Percentiles rank a stretch among this genome's conserved stretches.
phyloP scores from a whole-genome alignment of 2,888 invertebrate genomes.

The Gymnosoma rotundatum region DNA sequence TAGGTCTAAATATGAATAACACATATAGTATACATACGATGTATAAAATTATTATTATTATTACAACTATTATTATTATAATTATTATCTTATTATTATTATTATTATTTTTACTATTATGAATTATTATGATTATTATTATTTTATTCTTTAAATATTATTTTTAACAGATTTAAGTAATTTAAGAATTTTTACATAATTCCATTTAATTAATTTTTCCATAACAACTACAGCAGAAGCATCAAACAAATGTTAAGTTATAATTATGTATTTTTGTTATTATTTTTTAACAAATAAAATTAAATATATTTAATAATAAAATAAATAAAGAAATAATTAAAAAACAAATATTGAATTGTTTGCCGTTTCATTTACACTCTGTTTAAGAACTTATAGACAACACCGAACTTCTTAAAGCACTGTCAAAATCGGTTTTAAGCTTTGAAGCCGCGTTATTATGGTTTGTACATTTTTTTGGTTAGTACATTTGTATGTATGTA shows the following conservation, averaged over 20 bases:
- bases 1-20: conserved; percentile 55
- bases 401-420: too few relatives aligned
- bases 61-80: conserved; percentile 46
- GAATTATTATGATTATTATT: conserved; percentile 48
- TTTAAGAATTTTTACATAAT: conserved; percentile 71
- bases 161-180: conserved; percentile 68
- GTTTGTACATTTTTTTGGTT: too few relatives aligned
- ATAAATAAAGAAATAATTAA: conserved; percentile 65
- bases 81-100: conserved; percentile 45
- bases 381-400: too few relatives aligned
- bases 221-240: conserved; percentile 70
- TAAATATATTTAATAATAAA: conserved; percentile 68
- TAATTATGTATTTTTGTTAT: conserved; percentile 71
- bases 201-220: conserved; percentile 71
- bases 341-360: conserved; percentile 39
- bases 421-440: too few relatives aligned
- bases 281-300: conserved; percentile 71
- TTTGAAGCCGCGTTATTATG: too few relatives aligned
- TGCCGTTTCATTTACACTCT: conserved; percentile 3
- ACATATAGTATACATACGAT: conserved; percentile 52
- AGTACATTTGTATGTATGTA: too few relatives aligned
- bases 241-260: conserved; percentile 70
- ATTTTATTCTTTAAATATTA: conserved; percentile 49
- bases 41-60: conserved; percentile 58
- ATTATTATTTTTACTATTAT: conserved; percentile 50